Conservation (phyloP, 2,888 invertebrate species). For the Leucoptera coffeella region DNA sequence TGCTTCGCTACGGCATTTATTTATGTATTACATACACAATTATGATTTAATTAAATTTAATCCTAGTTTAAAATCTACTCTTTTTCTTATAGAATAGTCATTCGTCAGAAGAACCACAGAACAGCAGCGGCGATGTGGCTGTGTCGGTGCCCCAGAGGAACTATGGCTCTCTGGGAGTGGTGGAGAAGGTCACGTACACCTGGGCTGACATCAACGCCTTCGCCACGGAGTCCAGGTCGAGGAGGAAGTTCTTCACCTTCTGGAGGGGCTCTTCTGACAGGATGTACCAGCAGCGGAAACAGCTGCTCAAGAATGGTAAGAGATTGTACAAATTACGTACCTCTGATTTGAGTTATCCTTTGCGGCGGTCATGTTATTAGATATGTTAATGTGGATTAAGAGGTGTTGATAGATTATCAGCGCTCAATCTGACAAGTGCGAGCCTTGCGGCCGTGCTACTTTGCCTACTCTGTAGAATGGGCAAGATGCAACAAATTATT, state of each 20-base stretch:
- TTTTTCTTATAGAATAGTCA: constrained; percentile 13
- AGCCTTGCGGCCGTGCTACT: too few relatives aligned
- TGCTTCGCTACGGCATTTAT: too few relatives aligned
- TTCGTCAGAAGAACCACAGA: constrained; percentile 20
- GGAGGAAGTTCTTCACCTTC: constrained; percentile 35
- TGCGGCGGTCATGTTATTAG: too few relatives aligned
- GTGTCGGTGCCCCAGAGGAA: constrained; percentile 21
- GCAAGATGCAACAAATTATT: too few relatives aligned
- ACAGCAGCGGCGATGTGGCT: constrained; percentile 23
- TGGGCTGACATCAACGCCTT: constrained; percentile 78
- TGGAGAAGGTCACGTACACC: constrained; percentile 61
- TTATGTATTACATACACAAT: too few relatives aligned
- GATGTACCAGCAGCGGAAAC: constrained; percentile 55
- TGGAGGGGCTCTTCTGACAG: constrained; percentile 26
- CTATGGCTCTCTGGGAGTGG: constrained; percentile 29
- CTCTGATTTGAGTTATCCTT: too few relatives aligned
- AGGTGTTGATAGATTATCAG: too few relatives aligned
- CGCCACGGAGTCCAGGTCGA: constrained; percentile 49
- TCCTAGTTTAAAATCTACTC: not conserved
- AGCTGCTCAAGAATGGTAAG: constrained; percentile 64
- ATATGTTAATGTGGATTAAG: too few relatives aligned
- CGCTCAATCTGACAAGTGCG: too few relatives aligned
- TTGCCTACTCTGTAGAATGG: too few relatives aligned
- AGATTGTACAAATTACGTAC: not conserved
- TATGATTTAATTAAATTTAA: not conserved